These are phyloP conservation scores for Gymnorhina tibicen DNA, from an alignment of 2,113 vertebrate genomes.

Conservation along the genomic window DNA sequence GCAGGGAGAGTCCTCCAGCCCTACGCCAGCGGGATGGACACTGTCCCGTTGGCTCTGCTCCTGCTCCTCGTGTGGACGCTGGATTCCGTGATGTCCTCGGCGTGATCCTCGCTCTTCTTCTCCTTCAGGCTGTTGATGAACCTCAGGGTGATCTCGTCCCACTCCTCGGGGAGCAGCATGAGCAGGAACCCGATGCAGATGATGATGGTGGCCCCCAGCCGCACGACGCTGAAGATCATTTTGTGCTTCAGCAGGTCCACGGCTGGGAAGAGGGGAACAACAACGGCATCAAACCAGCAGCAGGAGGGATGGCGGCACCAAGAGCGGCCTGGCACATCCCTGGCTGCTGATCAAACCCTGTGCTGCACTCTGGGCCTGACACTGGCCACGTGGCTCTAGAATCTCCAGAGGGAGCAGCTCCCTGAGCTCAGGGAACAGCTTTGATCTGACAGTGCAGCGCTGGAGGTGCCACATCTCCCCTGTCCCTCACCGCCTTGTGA, in stretches of 20 bases:
- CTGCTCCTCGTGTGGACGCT: conserved; percentile 84
- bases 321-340: background rate
- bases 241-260: conserved; percentile 96
- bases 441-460: background rate
- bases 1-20: conserved; percentile 29
- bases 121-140: conserved; percentile 92
- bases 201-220: conserved; percentile 91
- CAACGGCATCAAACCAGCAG: background rate
- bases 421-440: background rate
- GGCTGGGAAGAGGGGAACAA: conserved; percentile 60
- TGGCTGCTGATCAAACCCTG: fast-evolving
- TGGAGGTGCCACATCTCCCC: background rate
- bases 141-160: conserved; percentile 93
- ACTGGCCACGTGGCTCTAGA: fast-evolving
- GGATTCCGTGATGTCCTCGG: conserved; percentile 87
- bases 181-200: conserved; percentile 96
- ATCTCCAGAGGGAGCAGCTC: background rate
- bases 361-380: background rate
- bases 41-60: conserved; percentile 88
- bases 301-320: background rate
- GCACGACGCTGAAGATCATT: conserved; percentile 95
- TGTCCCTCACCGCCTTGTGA: background rate
- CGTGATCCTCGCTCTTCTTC: conserved; percentile 90
- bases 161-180: conserved; percentile 94
- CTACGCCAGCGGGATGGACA: conserved; percentile 92